These are phyloP conservation scores for Neodontobutis hainanensis DNA, from an alignment of 2,113 vertebrate genomes.

Conservation along the genomic window DNA sequence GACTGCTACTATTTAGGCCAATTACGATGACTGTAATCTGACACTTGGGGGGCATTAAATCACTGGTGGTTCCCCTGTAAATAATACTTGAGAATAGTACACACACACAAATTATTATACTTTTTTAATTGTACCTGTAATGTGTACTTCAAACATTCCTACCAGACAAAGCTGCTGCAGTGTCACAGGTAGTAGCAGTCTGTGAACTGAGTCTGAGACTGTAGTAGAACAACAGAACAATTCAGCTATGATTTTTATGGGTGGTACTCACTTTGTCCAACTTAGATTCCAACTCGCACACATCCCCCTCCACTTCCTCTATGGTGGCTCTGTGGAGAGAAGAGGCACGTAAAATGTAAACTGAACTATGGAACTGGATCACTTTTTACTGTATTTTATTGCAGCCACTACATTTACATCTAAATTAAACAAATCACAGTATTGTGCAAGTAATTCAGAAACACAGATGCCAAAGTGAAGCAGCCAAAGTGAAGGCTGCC, in stretches of 20 bases:
- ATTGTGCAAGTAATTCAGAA: conserved; percentile 17
- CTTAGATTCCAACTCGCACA: conserved; percentile 94
- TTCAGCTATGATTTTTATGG: conserved; percentile 53
- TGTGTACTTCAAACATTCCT: no score
- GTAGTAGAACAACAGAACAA: conserved; percentile 50
- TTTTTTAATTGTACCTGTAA: no score
- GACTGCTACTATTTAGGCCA: background rate
- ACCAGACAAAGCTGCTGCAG: no score
- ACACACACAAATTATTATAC: no score
- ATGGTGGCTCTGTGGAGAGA: conserved; percentile 86
- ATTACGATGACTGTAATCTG: no score
- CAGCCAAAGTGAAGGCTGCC: conserved; percentile 56
- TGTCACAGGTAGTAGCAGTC: no score
- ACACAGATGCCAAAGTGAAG: conserved; percentile 24
- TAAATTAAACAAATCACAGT: background rate
- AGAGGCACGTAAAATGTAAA: conserved; percentile 2
- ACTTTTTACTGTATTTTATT: background rate
- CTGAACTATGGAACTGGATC: background rate
- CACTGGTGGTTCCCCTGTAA: no score
- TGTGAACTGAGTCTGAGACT: conserved; percentile 1
- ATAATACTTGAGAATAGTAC: no score
- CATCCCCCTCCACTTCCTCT: conserved; percentile 98
- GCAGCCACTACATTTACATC: no score
- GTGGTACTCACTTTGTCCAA: conserved; percentile 93
- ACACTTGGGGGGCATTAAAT: no score